Base-by-base conservation (phyloP, 2,797 vertebrate genomes). In the Labeo calbasu region DNA sequence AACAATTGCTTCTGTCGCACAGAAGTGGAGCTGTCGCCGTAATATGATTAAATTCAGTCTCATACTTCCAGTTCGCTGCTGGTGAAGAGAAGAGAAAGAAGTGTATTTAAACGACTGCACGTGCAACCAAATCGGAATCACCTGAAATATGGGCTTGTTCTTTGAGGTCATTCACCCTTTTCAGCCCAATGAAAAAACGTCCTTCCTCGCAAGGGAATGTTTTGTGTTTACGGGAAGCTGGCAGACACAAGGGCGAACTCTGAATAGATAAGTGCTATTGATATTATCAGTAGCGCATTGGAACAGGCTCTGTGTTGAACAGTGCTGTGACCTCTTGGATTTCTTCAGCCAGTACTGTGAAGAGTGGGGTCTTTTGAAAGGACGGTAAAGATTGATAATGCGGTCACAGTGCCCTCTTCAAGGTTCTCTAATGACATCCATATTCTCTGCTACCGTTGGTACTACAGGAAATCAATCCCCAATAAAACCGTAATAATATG, bases 391-490 rank as follows among this genome's bases (percentile, higher is more conserved):
- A 86, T 84, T 86, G 83, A 84, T 88, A 85, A 86, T 79, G 55
- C 53, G 77, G 21, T 82, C 59, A 25, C 21, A 46, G 61, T 69
- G 84, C 77, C 80, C 83, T 86, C 75, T 77, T 80, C 70, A 73
- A 51, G 69, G 75, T 85, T 79, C 79, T 28, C 80, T 85, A 84
- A 88, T 82, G 59, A 77, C 76, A 78, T 70, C 50, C 68, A 43
- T 78, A 51, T 84, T 81, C 80, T 53, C 71, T 68, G 51, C 71
- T 61, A 83, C 48, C 21, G 28, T 82, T 79, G 61, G 78, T 72
- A 32, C 86, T 87, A 87, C 83, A 73, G 83, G 70, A 89, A 90
- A 89, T 89, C 88, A 86, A 88, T 89, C 77, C 72, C 66, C 86
- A 86, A 83, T 84, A 85, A 87, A 87, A 82, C 55, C 55, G 57